Base-by-base conservation (phyloP, 2,888 invertebrate species). In the Apocheima hispidaria region DNA sequence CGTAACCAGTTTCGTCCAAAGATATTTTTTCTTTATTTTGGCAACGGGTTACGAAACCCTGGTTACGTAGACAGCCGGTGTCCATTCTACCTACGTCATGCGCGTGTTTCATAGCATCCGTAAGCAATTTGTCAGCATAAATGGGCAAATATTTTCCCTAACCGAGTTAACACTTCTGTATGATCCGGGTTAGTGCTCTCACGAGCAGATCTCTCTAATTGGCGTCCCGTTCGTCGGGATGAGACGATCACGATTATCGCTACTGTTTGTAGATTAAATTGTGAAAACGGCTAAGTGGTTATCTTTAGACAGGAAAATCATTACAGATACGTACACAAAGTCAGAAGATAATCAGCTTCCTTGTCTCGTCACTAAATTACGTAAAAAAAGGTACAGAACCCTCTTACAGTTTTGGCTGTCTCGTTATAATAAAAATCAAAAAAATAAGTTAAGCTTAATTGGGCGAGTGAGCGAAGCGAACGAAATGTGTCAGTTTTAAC, bases 181-280 rank as follows among this genome's bases (percentile, higher is more conserved):
- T 14, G 16, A 57, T 36, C 10, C 18, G 43, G 50, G 60, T 51
- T 51, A 55, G 38, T 61, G 55, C 30, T 38, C 44, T 30, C 23
- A 6, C 12, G 30, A 30, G n/a, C 30, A 52, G 49, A 49, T 61
- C 51, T 41, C 36, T 48, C 28, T 61, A 62, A 62, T 43, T 16
- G 44, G 49, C 49, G 52, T 49, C 36, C 51, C 43, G 60, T 60
- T 53, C 20, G 18, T 12, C 38, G n/a, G 26, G 41, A 58, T 61
- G 60, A 51, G 30, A 10, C 20, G 12, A 28, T 50, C 62, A 62
- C 62, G 57, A 58, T 21, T 9, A 14, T 12, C 2, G n/a, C 26
- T 44, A 14, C 5, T 57, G 44, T 62, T 62, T 57, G 49, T 33
- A 20, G 7, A 43, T 48, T 16, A 26, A 20, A 44, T 44, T 57